phyloP scores from a whole-genome alignment of 2,888 invertebrate genomes.

The Podabrus alpinus region DNA sequence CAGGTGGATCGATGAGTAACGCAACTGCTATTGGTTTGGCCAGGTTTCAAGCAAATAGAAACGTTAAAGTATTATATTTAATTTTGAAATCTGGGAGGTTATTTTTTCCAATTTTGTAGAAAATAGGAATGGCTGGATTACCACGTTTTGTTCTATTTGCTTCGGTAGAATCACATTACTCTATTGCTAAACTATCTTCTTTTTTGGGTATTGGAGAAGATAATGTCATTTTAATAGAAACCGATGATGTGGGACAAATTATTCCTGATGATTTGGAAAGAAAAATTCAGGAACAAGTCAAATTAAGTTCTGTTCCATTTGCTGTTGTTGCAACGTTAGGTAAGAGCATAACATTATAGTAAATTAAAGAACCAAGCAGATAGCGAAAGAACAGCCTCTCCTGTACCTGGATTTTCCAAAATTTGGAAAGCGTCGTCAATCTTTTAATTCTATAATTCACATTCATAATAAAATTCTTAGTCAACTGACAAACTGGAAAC shows the following conservation, averaged over 20 bases:
- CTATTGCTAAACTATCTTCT: conserved; percentile 62
- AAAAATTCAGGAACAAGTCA: conserved; percentile 48
- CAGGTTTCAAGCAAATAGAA: conserved; percentile 56
- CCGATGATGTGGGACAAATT: conserved; percentile 55
- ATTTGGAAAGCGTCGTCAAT: too few relatives aligned
- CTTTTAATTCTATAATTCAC: too few relatives aligned
- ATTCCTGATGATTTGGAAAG: conserved; percentile 47
- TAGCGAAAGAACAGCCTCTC: too few relatives aligned
- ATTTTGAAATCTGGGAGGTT: not conserved
- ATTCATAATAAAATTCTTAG: too few relatives aligned
- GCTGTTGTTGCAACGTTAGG: conserved; percentile 57
- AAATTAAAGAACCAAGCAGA: too few relatives aligned
- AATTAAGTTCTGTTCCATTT: conserved; percentile 52
- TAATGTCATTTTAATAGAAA: conserved; percentile 58
- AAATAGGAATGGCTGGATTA: conserved; percentile 51
- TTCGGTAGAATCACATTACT: conserved; percentile 67
- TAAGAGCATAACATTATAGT: conserved; percentile 31
- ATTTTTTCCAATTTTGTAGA: conserved; percentile 40
- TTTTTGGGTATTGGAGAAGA: conserved; percentile 63
- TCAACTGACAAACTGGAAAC: not conserved
- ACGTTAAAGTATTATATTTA: conserved; percentile 53
- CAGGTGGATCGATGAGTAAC: conserved; percentile 64
- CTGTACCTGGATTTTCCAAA: too few relatives aligned
- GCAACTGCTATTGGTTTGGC: conserved; percentile 61
- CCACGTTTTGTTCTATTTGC: conserved; percentile 58